Evolutionary conservation across 1,140 invertebrate genomes (phyloP).

Genomic region (Heliconius hermathena): DNA sequence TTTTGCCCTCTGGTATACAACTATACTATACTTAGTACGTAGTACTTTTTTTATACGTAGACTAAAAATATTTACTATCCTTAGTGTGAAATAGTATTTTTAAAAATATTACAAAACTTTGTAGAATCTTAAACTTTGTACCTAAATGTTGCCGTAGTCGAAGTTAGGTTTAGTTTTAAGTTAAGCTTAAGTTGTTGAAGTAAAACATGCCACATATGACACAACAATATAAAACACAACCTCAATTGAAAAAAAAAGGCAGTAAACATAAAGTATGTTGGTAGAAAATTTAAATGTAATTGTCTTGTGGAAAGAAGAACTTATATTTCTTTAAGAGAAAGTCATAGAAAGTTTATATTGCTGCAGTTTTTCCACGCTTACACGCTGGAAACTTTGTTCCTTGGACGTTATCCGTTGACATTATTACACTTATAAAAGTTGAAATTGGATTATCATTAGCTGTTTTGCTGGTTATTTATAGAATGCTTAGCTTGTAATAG

Average conservation of each 20-base stretch:
- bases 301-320: constrained; percentile 2
- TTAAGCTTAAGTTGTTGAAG: too few relatives aligned
- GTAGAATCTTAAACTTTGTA: too few relatives aligned
- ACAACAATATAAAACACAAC: neutral
- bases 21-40: too few relatives aligned
- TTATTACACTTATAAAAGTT: neutral
- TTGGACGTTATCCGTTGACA: neutral
- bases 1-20: too few relatives aligned
- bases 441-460: constrained; percentile 17
- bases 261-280: neutral
- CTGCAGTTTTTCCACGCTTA: constrained; percentile 8
- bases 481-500: too few relatives aligned
- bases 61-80: too few relatives aligned
- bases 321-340: neutral
- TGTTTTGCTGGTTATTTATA: neutral
- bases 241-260: neutral
- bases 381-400: constrained; percentile 12
- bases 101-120: too few relatives aligned
- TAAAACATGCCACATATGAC: neutral
- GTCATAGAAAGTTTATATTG: neutral
- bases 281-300: neutral
- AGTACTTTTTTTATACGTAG: too few relatives aligned
- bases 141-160: too few relatives aligned
- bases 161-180: too few relatives aligned
- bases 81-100: too few relatives aligned